Base-by-base conservation (phyloP, 2,888 invertebrate species). In the Thelaira solivaga region DNA sequence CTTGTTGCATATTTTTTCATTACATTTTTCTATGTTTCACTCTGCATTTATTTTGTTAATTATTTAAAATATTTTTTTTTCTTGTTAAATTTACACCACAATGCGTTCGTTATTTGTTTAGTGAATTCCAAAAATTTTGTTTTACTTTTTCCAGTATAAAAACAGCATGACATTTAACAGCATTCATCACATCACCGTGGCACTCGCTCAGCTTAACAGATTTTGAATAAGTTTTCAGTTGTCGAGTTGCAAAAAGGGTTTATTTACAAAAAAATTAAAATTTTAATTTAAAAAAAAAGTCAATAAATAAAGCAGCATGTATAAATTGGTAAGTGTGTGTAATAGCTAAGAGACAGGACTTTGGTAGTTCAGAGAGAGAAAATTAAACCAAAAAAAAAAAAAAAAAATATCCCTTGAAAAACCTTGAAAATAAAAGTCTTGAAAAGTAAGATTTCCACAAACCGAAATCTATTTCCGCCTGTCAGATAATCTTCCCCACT, bases 321-420 rank as follows among this genome's bases (percentile, higher is more conserved):
- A 80, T 68, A 82, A 81, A 81, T 77, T 76, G 80, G 84, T 84
- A 75, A 82, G 84, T 82, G 69, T 62, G n/a, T n/a, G n/a, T n/a
- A n/a, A n/a, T n/a, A n/a, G n/a, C n/a, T n/a, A n/a, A n/a, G n/a
- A n/a, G n/a, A n/a, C n/a, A n/a, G n/a, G n/a, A n/a, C n/a, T n/a
- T n/a, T n/a, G n/a, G n/a, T n/a, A n/a, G n/a, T n/a, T n/a, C n/a
- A n/a, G n/a, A n/a, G n/a, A n/a, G n/a, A n/a, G n/a, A n/a, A n/a
- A n/a, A n/a, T n/a, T n/a, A n/a, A n/a, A n/a, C n/a, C n/a, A n/a
- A n/a, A n/a, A n/a, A n/a, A n/a, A n/a, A n/a, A n/a, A n/a, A n/a
- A n/a, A n/a, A n/a, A n/a, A n/a, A n/a, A n/a, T n/a, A n/a, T n/a
- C n/a, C n/a, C n/a, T n/a, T n/a, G n/a, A n/a, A n/a, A n/a, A n/a